Base-by-base conservation (phyloP, 2,888 invertebrate genomes). In the Falcaria lacertinaria region DNA sequence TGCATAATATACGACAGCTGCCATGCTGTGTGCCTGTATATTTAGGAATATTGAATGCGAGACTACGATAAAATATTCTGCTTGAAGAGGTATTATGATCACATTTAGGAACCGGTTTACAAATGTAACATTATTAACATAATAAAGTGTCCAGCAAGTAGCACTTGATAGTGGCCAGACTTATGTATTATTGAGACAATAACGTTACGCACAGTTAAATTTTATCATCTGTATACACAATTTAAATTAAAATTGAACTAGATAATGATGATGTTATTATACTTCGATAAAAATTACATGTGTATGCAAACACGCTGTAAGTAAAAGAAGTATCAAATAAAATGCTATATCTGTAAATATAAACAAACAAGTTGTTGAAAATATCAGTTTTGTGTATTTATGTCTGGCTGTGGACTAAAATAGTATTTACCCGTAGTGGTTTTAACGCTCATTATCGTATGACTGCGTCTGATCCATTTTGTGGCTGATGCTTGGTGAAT, bases 271-370 rank as follows among this genome's bases (percentile, higher is more conserved):
- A n/a, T n/a, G n/a, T n/a, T n/a, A n/a, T n/a, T n/a, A n/a, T n/a
- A n/a, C n/a, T n/a, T n/a, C n/a, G n/a, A n/a, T n/a, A n/a, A n/a
- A n/a, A n/a, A n/a, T n/a, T n/a, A n/a, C n/a, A n/a, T n/a, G n/a
- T n/a, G n/a, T n/a, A n/a, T n/a, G n/a, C n/a, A n/a, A n/a, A n/a
- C n/a, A n/a, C n/a, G n/a, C n/a, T n/a, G n/a, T n/a, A n/a, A n/a
- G n/a, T n/a, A n/a, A n/a, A n/a, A n/a, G n/a, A n/a, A n/a, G n/a
- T n/a, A n/a, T n/a, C n/a, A n/a, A n/a, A n/a, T n/a, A n/a, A n/a
- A n/a, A n/a, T n/a, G n/a, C n/a, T n/a, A n/a, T 78, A 80, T 80
- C 78, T 67, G 82, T n/a, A n/a, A 82, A 81, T 84, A 84, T 85
- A 79, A 84, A 85, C 80, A 64, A 78, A 69, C 69, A 63, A 74